Conservation (phyloP, 2,113 vertebrate species). For the Oostethus manadensis region DNA sequence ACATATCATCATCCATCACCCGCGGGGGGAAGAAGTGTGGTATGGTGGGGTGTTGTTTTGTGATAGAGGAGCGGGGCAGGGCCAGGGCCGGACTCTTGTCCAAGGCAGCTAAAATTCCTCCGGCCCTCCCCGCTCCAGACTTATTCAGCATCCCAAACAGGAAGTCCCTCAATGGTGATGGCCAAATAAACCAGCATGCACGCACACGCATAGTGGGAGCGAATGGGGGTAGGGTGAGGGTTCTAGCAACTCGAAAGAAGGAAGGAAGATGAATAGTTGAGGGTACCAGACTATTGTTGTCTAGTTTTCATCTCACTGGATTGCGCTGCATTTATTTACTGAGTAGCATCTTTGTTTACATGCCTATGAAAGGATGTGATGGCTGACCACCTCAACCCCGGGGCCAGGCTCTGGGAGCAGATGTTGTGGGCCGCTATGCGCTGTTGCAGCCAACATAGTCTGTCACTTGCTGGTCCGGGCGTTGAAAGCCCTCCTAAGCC, state of each 20-base stretch:
- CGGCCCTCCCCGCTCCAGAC: slow-evolving; percentile 42
- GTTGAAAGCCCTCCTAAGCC: slow-evolving; percentile 61
- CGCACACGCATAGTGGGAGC: slow-evolving; percentile 33
- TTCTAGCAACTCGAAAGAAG: slow-evolving; percentile 13
- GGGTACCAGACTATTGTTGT: slow-evolving; percentile 55
- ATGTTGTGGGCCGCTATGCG: slow-evolving; percentile 26
- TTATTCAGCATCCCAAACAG: slow-evolving; percentile 36
- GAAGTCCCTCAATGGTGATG: slow-evolving; percentile 47
- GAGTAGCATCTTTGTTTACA: slow-evolving; percentile 69
- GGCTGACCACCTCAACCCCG: slow-evolving; percentile 31
- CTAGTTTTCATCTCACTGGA: slow-evolving; percentile 62
- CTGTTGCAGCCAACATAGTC: slow-evolving; percentile 11
- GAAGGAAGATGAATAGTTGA: slow-evolving; percentile 48
- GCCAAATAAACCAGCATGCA: slow-evolving; percentile 65
- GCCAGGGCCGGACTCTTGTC: slow-evolving; percentile 63
- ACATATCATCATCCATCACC: slow-evolving; percentile 70
- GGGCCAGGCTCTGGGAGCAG: slow-evolving; percentile 27
- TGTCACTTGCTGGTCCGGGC: slow-evolving; percentile 36
- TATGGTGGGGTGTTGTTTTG: slow-evolving; percentile 30
- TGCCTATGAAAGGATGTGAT: slow-evolving; percentile 50
- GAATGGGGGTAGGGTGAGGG: background rate
- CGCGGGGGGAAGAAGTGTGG: slow-evolving; percentile 40
- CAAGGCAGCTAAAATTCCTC: slow-evolving; percentile 77
- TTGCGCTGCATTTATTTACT: slow-evolving; percentile 54
- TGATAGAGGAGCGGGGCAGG: slow-evolving; percentile 35